Percentiles rank a stretch among this genome's conserved stretches.
Conservation (phyloP, 1,140 invertebrate genomes). For the Spodoptera frugiperda region DNA sequence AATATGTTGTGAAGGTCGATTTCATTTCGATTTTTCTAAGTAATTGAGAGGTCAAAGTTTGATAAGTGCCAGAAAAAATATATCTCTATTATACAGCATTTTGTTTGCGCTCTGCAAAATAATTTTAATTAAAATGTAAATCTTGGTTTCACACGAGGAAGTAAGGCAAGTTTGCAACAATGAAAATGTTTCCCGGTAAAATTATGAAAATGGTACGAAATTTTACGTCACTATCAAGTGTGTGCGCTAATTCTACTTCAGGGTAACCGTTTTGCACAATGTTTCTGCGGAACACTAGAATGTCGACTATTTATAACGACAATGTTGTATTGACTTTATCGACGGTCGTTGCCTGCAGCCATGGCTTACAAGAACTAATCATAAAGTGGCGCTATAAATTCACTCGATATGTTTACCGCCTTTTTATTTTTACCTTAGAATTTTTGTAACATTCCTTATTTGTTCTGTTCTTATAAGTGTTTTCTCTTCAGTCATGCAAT, state of each 20-base stretch:
- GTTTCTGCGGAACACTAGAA: background rate
- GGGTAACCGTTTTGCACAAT: slow-evolving; percentile 4
- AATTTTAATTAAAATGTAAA: slow-evolving; percentile 33
- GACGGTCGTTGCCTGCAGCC: slow-evolving; percentile 3
- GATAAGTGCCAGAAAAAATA: too few species aligned
- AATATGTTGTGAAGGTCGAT: slow-evolving; percentile 5
- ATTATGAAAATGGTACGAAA: slow-evolving; percentile 17
- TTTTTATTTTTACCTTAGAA: background rate
- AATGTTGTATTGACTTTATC: slow-evolving; percentile 28
- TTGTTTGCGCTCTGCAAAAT: slow-evolving; percentile 17
- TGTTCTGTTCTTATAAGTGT: too few species aligned
- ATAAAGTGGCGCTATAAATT: background rate
- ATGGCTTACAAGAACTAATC: slow-evolving; percentile 22
- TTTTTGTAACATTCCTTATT: background rate
- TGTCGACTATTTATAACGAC: slow-evolving; percentile 24
- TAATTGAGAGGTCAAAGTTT: background rate
- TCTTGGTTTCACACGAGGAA: slow-evolving; percentile 12
- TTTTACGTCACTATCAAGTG: slow-evolving; percentile 1
- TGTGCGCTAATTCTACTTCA: slow-evolving; percentile 15
- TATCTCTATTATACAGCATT: too few species aligned
- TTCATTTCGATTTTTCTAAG: background rate
- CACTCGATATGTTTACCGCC: background rate
- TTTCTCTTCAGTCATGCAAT: too few species aligned
- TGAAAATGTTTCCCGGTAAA: slow-evolving; percentile 7
- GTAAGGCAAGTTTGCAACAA: background rate